Evolutionary conservation across 1,140 invertebrate genomes (phyloP), one percentile per base, ranked within the genome.

Genomic region (Xylocopa sonorina): DNA sequence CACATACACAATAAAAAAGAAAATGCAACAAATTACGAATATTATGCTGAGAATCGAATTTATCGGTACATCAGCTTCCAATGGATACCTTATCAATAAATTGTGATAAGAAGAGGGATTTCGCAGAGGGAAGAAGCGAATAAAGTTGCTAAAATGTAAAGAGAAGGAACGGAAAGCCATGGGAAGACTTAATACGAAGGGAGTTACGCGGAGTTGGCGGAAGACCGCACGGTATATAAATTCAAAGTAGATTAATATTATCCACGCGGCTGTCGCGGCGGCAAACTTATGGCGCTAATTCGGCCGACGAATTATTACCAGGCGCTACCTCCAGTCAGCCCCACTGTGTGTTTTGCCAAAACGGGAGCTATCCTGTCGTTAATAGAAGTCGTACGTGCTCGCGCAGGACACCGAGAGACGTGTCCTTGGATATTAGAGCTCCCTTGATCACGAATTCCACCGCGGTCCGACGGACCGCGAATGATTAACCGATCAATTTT

Each of bases 191-290:
- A 55, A 87, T 83, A 78, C 73, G 41, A 43, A 50, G 53, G 41
- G 80, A 80, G 83, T 75, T 85, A 74, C 50, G 51, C 55, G 78
- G 21, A 0, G 7, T 18, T 9, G 10, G 78, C 53, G 81, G 78
- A 86, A 78, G 75, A 87, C 84, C 81, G 81, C 81, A 66, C 58
- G 57, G 81, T 86, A 64, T 88, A 89, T 91, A 91, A 92, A 91
- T 91, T 92, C 86, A 89, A 89, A 89, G 89, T 91, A 92, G 90
- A 91, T 92, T 92, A 92, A 92, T 92, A 92, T 92, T 91, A 89
- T 91, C 89, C 86, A 88, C 86, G 87, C 77, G 87, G 81, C 90
- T 91, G 90, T 91, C 90, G 85, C 88, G 82, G 89, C 87, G 86
- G 87, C 82, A 87, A 91, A 92, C 90, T 92, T 92, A 92, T 91